Conservation (phyloP, 2,797 vertebrate genomes). For the Furcifer pardalis region DNA sequence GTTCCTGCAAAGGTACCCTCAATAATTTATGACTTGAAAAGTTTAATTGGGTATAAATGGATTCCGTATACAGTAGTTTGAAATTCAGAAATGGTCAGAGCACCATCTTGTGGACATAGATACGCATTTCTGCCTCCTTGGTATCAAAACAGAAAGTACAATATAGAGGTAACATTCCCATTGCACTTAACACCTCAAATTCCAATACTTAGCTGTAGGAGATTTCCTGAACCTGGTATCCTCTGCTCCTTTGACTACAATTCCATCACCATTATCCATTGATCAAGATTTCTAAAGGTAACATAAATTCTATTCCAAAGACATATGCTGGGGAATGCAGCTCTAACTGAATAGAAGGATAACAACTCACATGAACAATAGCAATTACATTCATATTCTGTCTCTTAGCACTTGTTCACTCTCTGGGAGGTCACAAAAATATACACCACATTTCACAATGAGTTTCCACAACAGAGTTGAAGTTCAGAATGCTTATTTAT, state of each 20-base stretch:
- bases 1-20: slow-evolving; percentile 68
- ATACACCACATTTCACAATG: background rate
- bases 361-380: background rate
- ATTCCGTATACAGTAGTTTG: slow-evolving; percentile 44
- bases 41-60: slow-evolving; percentile 55
- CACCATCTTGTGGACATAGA: slow-evolving; percentile 78
- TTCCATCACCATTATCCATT: background rate
- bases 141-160: background rate
- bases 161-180: rapidly evolving
- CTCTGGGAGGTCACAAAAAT: too few species aligned
- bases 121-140: slow-evolving; percentile 6
- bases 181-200: background rate
- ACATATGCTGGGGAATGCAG: background rate
- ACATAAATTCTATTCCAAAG: background rate
- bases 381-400: too few species aligned
- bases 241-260: background rate
- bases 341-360: background rate
- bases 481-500: background rate
- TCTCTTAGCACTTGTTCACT: too few species aligned
- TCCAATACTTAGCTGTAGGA: background rate
- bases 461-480: background rate
- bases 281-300: background rate
- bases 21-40: slow-evolving; percentile 70
- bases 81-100: slow-evolving; percentile 69
- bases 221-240: background rate